Conservation (phyloP, 2,888 invertebrate genomes). For the Cerastis leucographa region DNA sequence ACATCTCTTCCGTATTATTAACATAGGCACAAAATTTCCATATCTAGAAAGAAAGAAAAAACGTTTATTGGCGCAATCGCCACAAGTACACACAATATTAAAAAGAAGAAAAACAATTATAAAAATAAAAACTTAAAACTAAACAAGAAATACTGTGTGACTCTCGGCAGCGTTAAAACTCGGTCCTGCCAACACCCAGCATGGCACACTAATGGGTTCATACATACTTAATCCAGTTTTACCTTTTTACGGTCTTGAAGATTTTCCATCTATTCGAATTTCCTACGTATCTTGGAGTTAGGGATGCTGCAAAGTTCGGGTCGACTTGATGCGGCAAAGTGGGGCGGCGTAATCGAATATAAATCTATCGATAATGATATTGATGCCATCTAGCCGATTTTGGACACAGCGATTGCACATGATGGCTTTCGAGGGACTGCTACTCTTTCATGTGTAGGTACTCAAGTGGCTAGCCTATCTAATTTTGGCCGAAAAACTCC, state of each 20-base stretch:
- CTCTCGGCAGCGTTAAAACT: too few species aligned
- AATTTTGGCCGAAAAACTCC: not conserved
- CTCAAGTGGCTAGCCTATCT: not conserved
- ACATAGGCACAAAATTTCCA: conserved; percentile 38
- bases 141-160: too few species aligned
- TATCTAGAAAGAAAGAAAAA: too few species aligned
- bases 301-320: not conserved
- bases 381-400: not conserved
- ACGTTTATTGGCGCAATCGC: too few species aligned
- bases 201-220: conserved; percentile 70
- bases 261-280: conserved; percentile 54
- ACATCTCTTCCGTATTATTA: conserved; percentile 32
- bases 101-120: too few species aligned
- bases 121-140: too few species aligned
- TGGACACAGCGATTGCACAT: not conserved
- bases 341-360: not conserved
- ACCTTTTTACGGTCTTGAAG: conserved; percentile 62
- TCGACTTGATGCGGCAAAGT: not conserved
- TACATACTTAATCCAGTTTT: conserved; percentile 73
- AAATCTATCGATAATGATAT: too few species aligned
- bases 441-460: too few species aligned
- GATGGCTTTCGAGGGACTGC: not conserved
- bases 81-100: too few species aligned
- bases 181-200: conserved; percentile 37
- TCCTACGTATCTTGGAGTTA: conserved; percentile 25